phyloP scores from a whole-genome alignment of 1,140 invertebrate genomes.

The fruit fly (Drosophila melanogaster) region Release_6_plus_ISO1_MT NT_033777.3:25399001-25399500 shows the following conservation, averaged over 20 bases:
- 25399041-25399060: neutral
- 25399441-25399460: neutral
- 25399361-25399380: neutral
- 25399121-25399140: neutral
- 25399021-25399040: neutral
- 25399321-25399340: neutral
- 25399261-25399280: neutral
- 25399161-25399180: neutral
- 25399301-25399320: neutral
- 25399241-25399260: neutral
- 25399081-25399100: neutral
- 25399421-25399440: neutral
- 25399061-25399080: neutral
- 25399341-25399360: slow-evolving; percentile 4
- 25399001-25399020: neutral
- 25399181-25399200: neutral
- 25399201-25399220: neutral
- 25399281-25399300: neutral
- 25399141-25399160: neutral
- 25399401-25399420: neutral
- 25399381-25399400: slow-evolving; percentile 5
- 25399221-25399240: neutral
- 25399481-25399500: neutral
- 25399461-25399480: neutral
- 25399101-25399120: neutral